These are phyloP conservation scores for Chaetura pelagica DNA, from an alignment of 2,113 vertebrate species.

Conservation along the genomic window DNA sequence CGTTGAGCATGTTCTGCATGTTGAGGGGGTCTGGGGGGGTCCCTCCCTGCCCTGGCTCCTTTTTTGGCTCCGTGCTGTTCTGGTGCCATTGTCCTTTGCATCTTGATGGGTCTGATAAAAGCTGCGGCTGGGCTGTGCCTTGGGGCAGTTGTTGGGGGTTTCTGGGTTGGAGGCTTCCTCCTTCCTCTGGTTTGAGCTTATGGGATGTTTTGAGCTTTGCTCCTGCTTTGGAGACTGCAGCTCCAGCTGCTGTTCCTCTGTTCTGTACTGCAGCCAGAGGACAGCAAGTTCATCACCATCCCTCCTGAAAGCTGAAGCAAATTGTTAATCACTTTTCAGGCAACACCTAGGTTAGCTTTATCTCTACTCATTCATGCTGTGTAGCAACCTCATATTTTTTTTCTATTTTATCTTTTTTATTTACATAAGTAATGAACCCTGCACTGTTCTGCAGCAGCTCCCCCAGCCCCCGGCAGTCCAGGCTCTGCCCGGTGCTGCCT, in stretches of 20 bases:
- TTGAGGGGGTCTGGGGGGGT: background rate
- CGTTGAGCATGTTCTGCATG: background rate
- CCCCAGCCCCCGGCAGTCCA: background rate
- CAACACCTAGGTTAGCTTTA: background rate
- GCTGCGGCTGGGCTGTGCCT: background rate
- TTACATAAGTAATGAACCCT: background rate
- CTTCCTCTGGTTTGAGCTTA: background rate
- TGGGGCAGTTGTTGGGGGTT: background rate
- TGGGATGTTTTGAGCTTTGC: background rate
- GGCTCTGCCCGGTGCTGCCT: background rate
- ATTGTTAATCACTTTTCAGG: background rate
- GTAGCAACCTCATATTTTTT: background rate
- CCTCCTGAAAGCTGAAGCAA: background rate
- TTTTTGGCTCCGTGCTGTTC: accelerated
- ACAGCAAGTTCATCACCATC: accelerated
- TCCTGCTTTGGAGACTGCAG: background rate
- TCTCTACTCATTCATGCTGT: background rate
- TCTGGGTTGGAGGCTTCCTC: background rate
- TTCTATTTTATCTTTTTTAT: background rate
- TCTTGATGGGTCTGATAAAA: accelerated
- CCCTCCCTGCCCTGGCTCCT: background rate
- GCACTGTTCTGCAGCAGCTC: background rate
- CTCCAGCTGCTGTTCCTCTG: background rate
- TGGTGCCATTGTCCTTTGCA: accelerated
- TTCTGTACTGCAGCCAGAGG: no score